Evolutionary conservation across 2,888 invertebrate genomes (phyloP), one percentile per base, ranked within the genome.

Genomic region (Crepidodera aurea): DNA sequence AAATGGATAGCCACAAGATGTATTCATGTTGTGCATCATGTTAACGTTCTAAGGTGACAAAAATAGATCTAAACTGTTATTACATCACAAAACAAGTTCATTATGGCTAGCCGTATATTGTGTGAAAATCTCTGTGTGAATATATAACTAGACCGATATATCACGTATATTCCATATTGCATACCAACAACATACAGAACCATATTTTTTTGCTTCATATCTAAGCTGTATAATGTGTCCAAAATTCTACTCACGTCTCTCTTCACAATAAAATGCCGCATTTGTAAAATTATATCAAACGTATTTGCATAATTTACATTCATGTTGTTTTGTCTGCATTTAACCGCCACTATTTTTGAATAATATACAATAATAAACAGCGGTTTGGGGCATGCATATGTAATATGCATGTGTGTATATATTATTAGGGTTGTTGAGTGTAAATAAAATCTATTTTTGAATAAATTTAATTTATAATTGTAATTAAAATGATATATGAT

Each of bases 311-410:
- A 56, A 56, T 56, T 56, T 19, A 46, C 44, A 13, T 44, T 13
- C 25, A 25, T 12, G 55, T 34, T 34, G 42, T 54, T 42, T 15
- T 46, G 46, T 54, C 42, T 42, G 16, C 54, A 44, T 13, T 54
- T 29, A 29, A 19, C 46, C 22, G n/a, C 22, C 29, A 22, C 12
- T 37, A 42, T 13, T 56, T 56, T 44, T 56, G 54, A 54, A 44
- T 56, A 44, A 56, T 46, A 42, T 54, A 34, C 46, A 22, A 56
- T 56, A 44, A 56, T 56, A 56, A 44, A 56, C 46, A 46, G 7
- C 34, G 53, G 53, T 53, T 53, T 19, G 27, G 12, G 15, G 15
- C 2, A 6, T 1, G 51, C 37, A 51, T 51, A 18, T 19, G 15
- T 22, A 40, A 51, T 32, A 12, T 32, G 27, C 16, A 16, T 29